phyloP scores from a whole-genome alignment of 2,888 invertebrate species.

The Creontiades dilutus region DNA sequence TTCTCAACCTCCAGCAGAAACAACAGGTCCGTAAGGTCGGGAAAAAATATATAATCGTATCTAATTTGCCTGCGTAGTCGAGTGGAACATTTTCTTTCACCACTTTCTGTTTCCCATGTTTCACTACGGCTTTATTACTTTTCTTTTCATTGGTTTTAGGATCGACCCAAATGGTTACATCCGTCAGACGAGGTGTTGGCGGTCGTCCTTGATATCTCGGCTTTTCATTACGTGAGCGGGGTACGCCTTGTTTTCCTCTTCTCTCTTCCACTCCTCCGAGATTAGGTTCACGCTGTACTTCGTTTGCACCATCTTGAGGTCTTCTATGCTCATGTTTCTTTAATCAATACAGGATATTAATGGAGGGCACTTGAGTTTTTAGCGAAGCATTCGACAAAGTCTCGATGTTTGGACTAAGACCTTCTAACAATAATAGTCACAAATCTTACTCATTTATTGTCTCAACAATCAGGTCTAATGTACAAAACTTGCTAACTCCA shows the following conservation, averaged over 20 bases:
- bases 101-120: not conserved
- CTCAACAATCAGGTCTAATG: too few species aligned
- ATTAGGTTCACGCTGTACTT: not conserved
- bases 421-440: too few species aligned
- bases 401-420: too few species aligned
- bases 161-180: too few species aligned
- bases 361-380: too few species aligned
- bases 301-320: too few species aligned
- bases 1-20: slow-evolving; percentile 2
- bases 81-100: not conserved
- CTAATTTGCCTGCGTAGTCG: not conserved
- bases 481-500: too few species aligned
- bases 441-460: too few species aligned
- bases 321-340: too few species aligned
- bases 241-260: not conserved
- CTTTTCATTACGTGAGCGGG: not conserved
- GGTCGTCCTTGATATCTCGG: not conserved
- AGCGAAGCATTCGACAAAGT: too few species aligned
- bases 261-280: not conserved
- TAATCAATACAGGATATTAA: too few species aligned
- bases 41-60: not conserved
- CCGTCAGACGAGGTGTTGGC: not conserved
- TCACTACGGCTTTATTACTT: not conserved
- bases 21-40: not conserved
- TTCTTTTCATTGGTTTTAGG: not conserved